phyloP scores from a whole-genome alignment of 2,113 vertebrate genomes.

The Bufo bufo region DNA sequence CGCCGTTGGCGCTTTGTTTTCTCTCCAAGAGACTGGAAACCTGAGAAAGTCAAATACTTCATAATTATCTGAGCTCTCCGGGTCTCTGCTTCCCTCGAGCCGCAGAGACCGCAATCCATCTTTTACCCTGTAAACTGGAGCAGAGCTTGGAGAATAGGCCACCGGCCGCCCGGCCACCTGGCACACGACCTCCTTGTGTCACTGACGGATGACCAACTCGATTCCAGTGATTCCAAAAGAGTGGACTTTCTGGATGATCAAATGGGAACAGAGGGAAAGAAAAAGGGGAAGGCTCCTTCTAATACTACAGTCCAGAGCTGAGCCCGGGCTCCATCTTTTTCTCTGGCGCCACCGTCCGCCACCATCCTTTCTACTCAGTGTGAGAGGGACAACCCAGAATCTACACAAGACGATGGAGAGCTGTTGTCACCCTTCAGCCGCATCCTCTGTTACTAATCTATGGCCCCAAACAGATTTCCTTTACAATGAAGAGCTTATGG shows the following conservation, averaged over 20 bases:
- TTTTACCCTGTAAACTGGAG: conserved; percentile 16
- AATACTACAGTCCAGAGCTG: too few relatives aligned
- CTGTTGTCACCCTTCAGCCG: too few relatives aligned
- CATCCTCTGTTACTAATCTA: too few relatives aligned
- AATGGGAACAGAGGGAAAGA: not conserved
- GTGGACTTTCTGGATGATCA: not conserved
- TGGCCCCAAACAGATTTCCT: too few relatives aligned
- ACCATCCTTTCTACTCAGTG: too few relatives aligned
- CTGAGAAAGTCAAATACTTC: conserved; percentile 56
- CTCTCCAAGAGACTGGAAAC: conserved; percentile 47
- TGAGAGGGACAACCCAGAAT: too few relatives aligned
- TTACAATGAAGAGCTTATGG: too few relatives aligned
- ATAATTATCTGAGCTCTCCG: conserved; percentile 52
- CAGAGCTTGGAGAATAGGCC: conserved; percentile 5
- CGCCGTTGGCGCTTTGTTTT: conserved; percentile 41
- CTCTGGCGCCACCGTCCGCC: too few relatives aligned
- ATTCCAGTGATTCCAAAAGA: not conserved
- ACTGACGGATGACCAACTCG: not conserved
- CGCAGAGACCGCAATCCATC: conserved; percentile 42
- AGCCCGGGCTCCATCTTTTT: too few relatives aligned
- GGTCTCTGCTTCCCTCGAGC: conserved; percentile 3
- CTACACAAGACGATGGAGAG: too few relatives aligned
- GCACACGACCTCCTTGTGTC: not conserved
- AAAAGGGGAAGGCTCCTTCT: too few relatives aligned
- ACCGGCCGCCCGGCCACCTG: not conserved